Conservation (phyloP, 2,888 invertebrate genomes). For the Gymnosoma rotundatum region DNA sequence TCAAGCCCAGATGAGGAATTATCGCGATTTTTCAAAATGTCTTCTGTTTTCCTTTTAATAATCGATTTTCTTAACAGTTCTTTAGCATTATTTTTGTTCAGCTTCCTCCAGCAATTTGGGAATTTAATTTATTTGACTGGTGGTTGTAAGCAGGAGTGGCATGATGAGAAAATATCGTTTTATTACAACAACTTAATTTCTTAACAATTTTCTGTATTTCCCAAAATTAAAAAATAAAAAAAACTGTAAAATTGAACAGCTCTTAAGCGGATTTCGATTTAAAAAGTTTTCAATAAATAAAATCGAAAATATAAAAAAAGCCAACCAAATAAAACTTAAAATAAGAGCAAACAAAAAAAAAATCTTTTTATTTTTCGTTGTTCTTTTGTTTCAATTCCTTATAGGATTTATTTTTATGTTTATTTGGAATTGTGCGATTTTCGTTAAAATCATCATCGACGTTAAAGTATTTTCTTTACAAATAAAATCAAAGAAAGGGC, state of each 20-base stretch:
- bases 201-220: slow-evolving; percentile 37
- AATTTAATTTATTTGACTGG: slow-evolving; percentile 33
- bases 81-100: not conserved
- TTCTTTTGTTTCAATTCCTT: slow-evolving; percentile 59
- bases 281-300: slow-evolving; percentile 61
- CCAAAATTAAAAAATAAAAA: slow-evolving; percentile 10
- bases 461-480: slow-evolving; percentile 35
- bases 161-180: slow-evolving; percentile 18
- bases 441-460: slow-evolving; percentile 36
- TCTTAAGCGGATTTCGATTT: slow-evolving; percentile 69
- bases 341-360: slow-evolving; percentile 15
- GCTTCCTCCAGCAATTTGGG: slow-evolving; percentile 38
- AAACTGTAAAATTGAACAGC: slow-evolving; percentile 34
- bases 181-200: slow-evolving; percentile 16
- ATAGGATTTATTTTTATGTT: slow-evolving; percentile 62
- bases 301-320: slow-evolving; percentile 38
- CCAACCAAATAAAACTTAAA: slow-evolving; percentile 41
- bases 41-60: not conserved
- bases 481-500: slow-evolving; percentile 26
- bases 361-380: slow-evolving; percentile 14
- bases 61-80: not conserved
- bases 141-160: slow-evolving; percentile 10
- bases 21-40: too few species aligned
- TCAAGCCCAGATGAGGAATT: too few species aligned
- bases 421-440: slow-evolving; percentile 60